Evolutionary conservation across 2,888 invertebrate species (phyloP), one percentile per base, ranked within the genome.

Genomic region (Heterodera filipjevi): DNA sequence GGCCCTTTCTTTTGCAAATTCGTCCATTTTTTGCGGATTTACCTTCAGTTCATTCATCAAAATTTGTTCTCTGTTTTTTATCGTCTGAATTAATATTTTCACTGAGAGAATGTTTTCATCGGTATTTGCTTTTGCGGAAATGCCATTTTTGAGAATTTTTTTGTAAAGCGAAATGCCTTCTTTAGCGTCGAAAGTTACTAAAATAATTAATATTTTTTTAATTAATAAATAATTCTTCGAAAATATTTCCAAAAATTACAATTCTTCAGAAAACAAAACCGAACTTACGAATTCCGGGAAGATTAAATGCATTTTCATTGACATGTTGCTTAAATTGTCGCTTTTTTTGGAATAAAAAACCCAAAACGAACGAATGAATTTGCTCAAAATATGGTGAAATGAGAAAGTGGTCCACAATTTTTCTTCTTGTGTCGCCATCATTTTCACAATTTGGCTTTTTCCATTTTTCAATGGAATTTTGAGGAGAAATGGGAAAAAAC

Each of bases 281-380:
- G 6, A 59, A 10, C 1, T 53, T 14, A 22, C 27, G 5, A 10
- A 59, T 5, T 59, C n/a, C 27, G 19, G 59, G 59, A 59, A 59
- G 12, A 22, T 59, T 12, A 1, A 27, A 59, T 1, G 59, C 59
- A 59, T 59, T 59, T 19, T 3, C 59, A 27, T 59, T 59, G 27
- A 59, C 8, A n/a, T 27, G 27, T 22, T 59, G 59, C 6, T 27
- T 5, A 8, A 59, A 59, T 59, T 59, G 27, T 2, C 27, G 59
- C 5, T 27, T 27, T 59, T 59, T n/a, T 59, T 59, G 59, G 27
- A 59, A 10, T 27, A 59, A 59, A 59, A 22, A 10, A n/a, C 27
- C 8, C 59, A 59, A 59, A 59, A 59, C 59, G 27, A 59, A 59
- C n/a, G 59, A 59, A 59, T 59, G 59, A 59, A 59, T 59, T 27